Base-by-base conservation (phyloP, 2,888 invertebrate genomes). In the Apamea monoglypha region DNA sequence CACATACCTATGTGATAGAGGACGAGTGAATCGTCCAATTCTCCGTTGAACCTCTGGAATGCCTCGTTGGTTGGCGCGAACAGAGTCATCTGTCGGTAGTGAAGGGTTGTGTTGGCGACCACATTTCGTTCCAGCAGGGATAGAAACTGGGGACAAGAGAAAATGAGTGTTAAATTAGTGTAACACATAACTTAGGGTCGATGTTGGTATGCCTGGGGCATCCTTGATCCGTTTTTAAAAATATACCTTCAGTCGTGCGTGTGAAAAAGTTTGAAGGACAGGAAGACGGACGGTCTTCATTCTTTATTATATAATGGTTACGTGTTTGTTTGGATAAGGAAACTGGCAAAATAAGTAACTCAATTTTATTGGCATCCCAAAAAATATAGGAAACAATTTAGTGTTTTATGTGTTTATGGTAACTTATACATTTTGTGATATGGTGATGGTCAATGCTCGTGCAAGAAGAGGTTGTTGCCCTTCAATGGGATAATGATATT, bases 41-140 rank as follows among this genome's bases (percentile, higher is more conserved):
- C 97, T 1, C 97, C 97, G 83, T 96, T 97, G 94, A 97, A 98
- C 83, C 97, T 97, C 95, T 98, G 98, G 96, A 99, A 98, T 80
- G 99, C 99, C 88, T 98, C 97, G 95, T 99, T 99, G 85, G 98
- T 98, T 18, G 99, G 99, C 76, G 98, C 99, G 92, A 99, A 99
- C 81, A 99, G 97, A n/a, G 99, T 99, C 92, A 98, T 98, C 92
- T 98, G 97, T 85, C 98, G 97, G 93, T 97, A 97, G 90, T 98
- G 97, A 70, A 99, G 96, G 32, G 98, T 98, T 69, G 97, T 97
- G 92, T 98, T 98, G 64, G 98, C 98, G 73, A 98, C 97, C 77
- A 97, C 97, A 94, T 98, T 98, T 84, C 97, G 97, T 91, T 98
- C 98, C 93, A 99, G 93, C 84, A 98, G 96, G 74, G 98, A 97